A percentile compares a stretch with the other conserved stretches of the same genome.
Evolutionary conservation across 1,140 invertebrate species (phyloP).

Genomic region (Drosophila rhopaloa): DNA sequence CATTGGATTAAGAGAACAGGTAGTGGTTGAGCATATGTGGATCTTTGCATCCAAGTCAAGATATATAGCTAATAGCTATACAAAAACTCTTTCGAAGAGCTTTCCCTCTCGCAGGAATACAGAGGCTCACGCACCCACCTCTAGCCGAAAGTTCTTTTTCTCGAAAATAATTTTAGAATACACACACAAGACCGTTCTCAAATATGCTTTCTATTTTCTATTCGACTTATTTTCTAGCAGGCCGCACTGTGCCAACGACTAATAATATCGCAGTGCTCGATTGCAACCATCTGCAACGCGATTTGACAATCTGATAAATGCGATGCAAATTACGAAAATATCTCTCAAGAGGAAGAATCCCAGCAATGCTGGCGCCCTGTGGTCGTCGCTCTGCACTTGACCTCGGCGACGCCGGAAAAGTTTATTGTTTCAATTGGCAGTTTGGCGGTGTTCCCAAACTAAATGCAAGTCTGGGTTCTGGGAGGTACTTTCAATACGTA

Average conservation of each 20-base stretch:
- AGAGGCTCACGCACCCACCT: constrained; percentile 31
- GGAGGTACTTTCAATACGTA: no score
- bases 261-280: constrained; percentile 45
- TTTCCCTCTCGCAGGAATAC: neutral
- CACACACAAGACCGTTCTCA: neutral
- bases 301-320: constrained; percentile 65
- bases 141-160: constrained; percentile 26
- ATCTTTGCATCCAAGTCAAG: neutral
- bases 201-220: constrained; percentile 41
- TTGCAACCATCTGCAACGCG: constrained; percentile 59
- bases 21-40: neutral
- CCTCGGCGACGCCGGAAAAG: constrained; percentile 33
- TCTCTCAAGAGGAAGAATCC: constrained; percentile 41
- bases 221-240: neutral
- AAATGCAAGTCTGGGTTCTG: neutral
- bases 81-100: constrained; percentile 3
- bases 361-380: constrained; percentile 52
- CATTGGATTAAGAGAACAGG: constrained; percentile 17
- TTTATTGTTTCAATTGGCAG: constrained; percentile 15
- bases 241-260: constrained; percentile 24
- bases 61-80: no score
- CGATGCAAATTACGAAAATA: constrained; percentile 40
- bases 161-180: constrained; percentile 59
- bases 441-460: neutral
- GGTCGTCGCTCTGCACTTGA: constrained; percentile 56